These are phyloP conservation scores for Acanthurus lineatus DNA, from an alignment of 2,797 vertebrate species.

Conservation along the genomic window DNA sequence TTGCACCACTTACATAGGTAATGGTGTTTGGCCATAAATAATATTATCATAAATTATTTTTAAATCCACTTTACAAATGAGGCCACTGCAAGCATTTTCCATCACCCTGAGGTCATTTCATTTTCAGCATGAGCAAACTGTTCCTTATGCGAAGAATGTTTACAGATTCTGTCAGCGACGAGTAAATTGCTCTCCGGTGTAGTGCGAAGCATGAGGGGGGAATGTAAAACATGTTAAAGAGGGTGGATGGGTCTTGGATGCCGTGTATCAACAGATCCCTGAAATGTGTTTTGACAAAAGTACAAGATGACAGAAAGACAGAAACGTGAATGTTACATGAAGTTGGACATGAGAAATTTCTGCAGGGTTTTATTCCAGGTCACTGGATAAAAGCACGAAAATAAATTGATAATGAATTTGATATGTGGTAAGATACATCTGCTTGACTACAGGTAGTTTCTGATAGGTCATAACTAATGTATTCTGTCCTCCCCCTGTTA, in stretches of 20 bases:
- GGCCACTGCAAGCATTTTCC: conserved; percentile 47
- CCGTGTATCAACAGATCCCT: conserved; percentile 63
- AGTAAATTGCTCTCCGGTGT: conserved; percentile 43
- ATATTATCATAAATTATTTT: conserved; percentile 55
- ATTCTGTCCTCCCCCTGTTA: too few relatives aligned
- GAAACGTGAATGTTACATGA: conserved; percentile 45
- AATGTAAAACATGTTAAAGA: conserved; percentile 74
- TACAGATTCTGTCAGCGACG: conserved; percentile 70
- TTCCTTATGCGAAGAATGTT: conserved; percentile 57
- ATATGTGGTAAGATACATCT: conserved; percentile 4
- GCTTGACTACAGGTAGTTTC: background rate
- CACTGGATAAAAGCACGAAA: conserved; percentile 31
- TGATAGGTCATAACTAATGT: background rate
- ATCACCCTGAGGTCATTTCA: conserved; percentile 38
- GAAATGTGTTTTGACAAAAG: conserved; percentile 59
- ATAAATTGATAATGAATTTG: background rate
- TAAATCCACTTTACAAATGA: conserved; percentile 50
- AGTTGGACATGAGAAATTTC: conserved; percentile 31
- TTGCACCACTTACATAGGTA: conserved; percentile 25
- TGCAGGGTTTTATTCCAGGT: conserved; percentile 28
- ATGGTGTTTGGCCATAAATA: conserved; percentile 52
- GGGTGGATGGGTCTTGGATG: conserved; percentile 54
- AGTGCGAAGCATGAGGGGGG: conserved; percentile 56
- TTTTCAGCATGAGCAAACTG: conserved; percentile 49
- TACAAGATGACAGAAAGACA: conserved; percentile 40